phyloP scores from a whole-genome alignment of 2,113 vertebrate genomes.

The Pseudopipra pipra region DNA sequence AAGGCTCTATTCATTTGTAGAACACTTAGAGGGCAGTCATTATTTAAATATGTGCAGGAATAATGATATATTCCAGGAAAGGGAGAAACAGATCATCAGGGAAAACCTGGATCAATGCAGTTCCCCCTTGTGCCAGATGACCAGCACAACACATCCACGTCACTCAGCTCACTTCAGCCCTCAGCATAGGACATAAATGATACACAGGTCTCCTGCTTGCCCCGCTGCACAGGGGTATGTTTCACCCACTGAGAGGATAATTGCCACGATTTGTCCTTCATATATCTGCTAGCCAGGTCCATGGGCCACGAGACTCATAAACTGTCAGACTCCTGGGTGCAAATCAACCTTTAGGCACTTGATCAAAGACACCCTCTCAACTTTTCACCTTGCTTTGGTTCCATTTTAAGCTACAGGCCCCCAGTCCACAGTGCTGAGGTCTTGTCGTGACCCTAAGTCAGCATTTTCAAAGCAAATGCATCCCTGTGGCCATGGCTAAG shows the following conservation, averaged over 20 bases:
- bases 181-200: background rate
- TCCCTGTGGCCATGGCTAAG: conserved; percentile 9
- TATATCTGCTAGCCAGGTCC: background rate
- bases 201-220: background rate
- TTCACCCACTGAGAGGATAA: background rate
- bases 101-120: background rate
- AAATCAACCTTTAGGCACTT: background rate
- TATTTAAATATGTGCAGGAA: background rate
- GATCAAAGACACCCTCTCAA: background rate
- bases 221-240: background rate
- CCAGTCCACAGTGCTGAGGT: background rate
- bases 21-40: background rate
- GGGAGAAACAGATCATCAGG: background rate
- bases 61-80: background rate
- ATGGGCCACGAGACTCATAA: background rate
- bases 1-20: background rate
- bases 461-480: conserved; percentile 50
- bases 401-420: background rate
- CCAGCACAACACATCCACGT: background rate
- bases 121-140: background rate
- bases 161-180: background rate
- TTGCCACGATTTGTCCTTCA: background rate
- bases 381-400: background rate
- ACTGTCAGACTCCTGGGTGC: background rate
- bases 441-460: background rate